A percentile compares a stretch with the other conserved stretches of the same genome.
These are phyloP conservation scores for Tachina grossa DNA, from an alignment of 2,888 invertebrate species.

Conservation along the genomic window DNA sequence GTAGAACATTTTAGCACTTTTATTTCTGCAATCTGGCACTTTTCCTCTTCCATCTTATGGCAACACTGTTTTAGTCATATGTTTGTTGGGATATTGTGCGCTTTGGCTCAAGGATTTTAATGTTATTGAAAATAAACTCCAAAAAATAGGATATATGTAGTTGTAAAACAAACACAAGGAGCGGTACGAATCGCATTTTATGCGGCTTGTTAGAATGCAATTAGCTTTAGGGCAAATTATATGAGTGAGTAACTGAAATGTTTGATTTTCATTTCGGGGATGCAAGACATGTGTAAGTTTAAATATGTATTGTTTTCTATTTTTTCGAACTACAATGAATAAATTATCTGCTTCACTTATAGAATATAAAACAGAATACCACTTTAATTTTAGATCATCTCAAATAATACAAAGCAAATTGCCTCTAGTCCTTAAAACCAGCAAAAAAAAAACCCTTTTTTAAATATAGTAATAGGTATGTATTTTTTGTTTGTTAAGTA, in stretches of 20 bases:
- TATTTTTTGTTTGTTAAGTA: slow-evolving; percentile 6
- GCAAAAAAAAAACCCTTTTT: background rate
- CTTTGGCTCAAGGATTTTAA: slow-evolving; percentile 45
- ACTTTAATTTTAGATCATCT: slow-evolving; percentile 54
- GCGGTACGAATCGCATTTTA: slow-evolving; percentile 79
- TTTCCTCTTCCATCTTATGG: too few species aligned
- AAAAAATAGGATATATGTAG: slow-evolving; percentile 56
- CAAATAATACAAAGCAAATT: slow-evolving; percentile 47
- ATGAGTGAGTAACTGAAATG: slow-evolving; percentile 63
- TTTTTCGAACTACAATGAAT: slow-evolving; percentile 65
- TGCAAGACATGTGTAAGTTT: slow-evolving; percentile 41
- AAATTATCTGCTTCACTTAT: slow-evolving; percentile 65
- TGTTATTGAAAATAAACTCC: slow-evolving; percentile 19
- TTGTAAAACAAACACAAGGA: slow-evolving; percentile 74
- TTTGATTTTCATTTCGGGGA: slow-evolving; percentile 52
- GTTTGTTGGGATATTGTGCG: background rate
- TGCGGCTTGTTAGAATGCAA: slow-evolving; percentile 81
- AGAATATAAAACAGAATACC: slow-evolving; percentile 41
- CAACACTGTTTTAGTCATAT: too few species aligned
- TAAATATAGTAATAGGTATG: too few species aligned
- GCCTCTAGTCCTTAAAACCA: slow-evolving; percentile 44
- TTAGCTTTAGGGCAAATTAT: slow-evolving; percentile 78
- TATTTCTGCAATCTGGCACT: too few species aligned
- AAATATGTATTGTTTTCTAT: slow-evolving; percentile 28
- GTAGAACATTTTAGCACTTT: too few species aligned